A percentile compares a stretch with the other conserved stretches of the same genome.
These are phyloP conservation scores for Lasaia peninsularis DNA, from an alignment of 1,140 invertebrate species.

Conservation along the genomic window DNA sequence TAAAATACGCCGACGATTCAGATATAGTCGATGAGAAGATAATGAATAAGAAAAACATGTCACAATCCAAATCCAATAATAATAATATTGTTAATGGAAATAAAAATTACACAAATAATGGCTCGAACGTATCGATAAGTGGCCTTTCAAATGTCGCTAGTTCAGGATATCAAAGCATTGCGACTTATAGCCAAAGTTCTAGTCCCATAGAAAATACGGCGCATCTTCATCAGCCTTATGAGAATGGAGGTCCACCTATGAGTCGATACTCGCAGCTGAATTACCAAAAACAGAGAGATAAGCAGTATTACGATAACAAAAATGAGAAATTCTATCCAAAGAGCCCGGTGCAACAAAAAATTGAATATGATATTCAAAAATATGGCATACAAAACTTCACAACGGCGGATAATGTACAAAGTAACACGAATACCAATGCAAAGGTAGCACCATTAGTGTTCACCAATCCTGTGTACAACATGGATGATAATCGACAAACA, in stretches of 20 bases:
- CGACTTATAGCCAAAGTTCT: slow-evolving; percentile 92
- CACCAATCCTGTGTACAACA: slow-evolving; percentile 91
- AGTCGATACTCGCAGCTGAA: slow-evolving; percentile 70
- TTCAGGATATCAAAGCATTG: slow-evolving; percentile 94
- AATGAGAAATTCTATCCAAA: slow-evolving; percentile 73
- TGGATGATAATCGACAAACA: slow-evolving; percentile 76
- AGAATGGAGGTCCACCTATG: slow-evolving; percentile 67
- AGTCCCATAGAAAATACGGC: slow-evolving; percentile 88
- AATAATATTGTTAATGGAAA: slow-evolving; percentile 65
- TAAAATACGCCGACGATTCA: slow-evolving; percentile 82
- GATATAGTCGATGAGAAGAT: slow-evolving; percentile 76
- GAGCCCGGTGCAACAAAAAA: slow-evolving; percentile 75
- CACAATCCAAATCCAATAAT: slow-evolving; percentile 63
- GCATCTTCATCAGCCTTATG: slow-evolving; percentile 59
- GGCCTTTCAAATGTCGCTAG: slow-evolving; percentile 90
- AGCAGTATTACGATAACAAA: slow-evolving; percentile 69
- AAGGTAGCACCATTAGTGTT: slow-evolving; percentile 86
- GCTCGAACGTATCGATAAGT: slow-evolving; percentile 87
- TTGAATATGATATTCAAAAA: slow-evolving; percentile 75
- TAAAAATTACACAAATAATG: slow-evolving; percentile 78
- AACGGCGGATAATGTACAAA: slow-evolving; percentile 70
- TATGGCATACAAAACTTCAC: slow-evolving; percentile 77
- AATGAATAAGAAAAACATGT: slow-evolving; percentile 69
- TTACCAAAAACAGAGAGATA: slow-evolving; percentile 71
- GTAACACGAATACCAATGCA: slow-evolving; percentile 70